phyloP scores from a whole-genome alignment of 2,113 vertebrate species.

The Cynocephalus volans region DNA sequence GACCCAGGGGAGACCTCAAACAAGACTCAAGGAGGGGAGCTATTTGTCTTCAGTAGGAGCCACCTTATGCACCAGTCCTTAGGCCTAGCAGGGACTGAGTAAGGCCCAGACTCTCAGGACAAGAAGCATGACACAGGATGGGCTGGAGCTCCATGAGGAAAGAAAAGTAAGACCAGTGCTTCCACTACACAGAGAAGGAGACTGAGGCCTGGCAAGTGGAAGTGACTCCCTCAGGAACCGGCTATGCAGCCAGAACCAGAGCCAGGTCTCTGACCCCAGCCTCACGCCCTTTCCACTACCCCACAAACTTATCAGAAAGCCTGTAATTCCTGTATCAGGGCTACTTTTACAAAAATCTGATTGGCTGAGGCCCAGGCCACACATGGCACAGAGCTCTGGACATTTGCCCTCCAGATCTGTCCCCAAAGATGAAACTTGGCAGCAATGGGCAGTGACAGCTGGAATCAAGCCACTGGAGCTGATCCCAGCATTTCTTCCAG shows the following conservation, averaged over 20 bases:
- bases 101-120: background rate
- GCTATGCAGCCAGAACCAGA: background rate
- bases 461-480: background rate
- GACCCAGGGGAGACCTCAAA: background rate
- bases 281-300: background rate
- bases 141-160: too few relatives aligned
- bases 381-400: background rate
- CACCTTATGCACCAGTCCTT: background rate
- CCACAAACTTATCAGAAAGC: background rate
- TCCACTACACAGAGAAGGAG: background rate
- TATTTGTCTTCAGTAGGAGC: background rate
- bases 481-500: background rate
- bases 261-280: conserved; percentile 5
- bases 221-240: background rate
- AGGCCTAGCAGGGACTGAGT: background rate
- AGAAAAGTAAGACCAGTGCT: background rate
- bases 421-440: conserved; percentile 28
- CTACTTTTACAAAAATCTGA: conserved; percentile 18
- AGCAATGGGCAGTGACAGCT: background rate
- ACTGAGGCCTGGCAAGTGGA: background rate
- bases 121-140: background rate
- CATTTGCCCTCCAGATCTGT: background rate
- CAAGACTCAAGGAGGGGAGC: background rate
- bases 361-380: background rate
- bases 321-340: background rate